Base-by-base conservation (phyloP, 2,113 vertebrate species). In the Cisticola juncidis region DNA sequence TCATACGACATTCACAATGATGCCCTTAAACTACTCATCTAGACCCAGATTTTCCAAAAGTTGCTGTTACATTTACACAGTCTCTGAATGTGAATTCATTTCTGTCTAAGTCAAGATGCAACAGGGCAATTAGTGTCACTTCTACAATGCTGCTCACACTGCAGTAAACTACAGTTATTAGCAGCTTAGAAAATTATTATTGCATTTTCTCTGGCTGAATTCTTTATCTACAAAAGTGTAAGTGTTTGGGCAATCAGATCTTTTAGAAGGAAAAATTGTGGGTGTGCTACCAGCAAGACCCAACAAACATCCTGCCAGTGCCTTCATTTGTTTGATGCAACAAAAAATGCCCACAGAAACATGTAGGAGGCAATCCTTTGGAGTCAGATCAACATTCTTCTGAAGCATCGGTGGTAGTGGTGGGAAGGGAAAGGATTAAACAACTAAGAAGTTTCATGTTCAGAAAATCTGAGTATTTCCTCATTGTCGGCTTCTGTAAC, bases 191-290 rank as follows among this genome's bases (percentile, higher is more conserved):
- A 71, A 95, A 93, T 77, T 58, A 96, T 94, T 94, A 94, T 86
- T 93, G 93, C 95, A 91, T 80, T 94, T 96, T 56, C 56, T 93
- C 42, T 87, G 80, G 50, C n/a, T 86, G 81, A 94, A 95, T 97
- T 96, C 88, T 84, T 96, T 33, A 35, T 86, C 53, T 68, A 95
- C 95, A 97, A 90, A 95, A 95, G 91, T 91, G 21, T 74, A 86
- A 91, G 90, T 95, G 87, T 95, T 86, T 77, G 73, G 58, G 92
- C 56, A 92, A 94, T 81, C 86, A 91, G 11, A 44, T 74, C 83
- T 81, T 94, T 92, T 42, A 70, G 70, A 57, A 64, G 71, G 48
- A 88, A 68, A 73, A 93, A 78, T 65, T n/a, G 95, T 95, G 94
- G 84, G 93, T 71, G 96, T 90, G 38, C 71, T 86, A 70, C 69